Conservation (phyloP, 2,113 vertebrate species). For the Helogale parvula region DNA sequence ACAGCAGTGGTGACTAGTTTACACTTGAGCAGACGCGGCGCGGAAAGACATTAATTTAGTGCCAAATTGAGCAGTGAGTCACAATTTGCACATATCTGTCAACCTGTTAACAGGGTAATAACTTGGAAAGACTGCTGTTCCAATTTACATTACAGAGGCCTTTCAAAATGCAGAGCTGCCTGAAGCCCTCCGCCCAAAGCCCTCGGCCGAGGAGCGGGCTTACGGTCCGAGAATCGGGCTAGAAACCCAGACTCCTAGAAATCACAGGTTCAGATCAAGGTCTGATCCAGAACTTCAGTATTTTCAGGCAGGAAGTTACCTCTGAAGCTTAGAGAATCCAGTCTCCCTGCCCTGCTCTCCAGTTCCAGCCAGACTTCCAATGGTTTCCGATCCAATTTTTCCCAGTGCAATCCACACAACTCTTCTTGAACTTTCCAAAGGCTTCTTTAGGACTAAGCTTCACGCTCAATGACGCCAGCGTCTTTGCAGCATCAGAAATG, state of each 20-base stretch:
- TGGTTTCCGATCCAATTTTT: neutral
- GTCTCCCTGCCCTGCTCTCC: neutral
- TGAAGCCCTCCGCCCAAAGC: conserved; percentile 63
- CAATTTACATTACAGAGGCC: conserved; percentile 73
- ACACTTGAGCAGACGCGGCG: conserved; percentile 76
- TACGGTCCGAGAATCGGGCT: neutral
- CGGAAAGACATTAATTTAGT: conserved; percentile 77
- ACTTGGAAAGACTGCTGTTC: conserved; percentile 77
- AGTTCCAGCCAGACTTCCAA: neutral
- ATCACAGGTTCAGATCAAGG: neutral
- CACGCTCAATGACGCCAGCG: neutral
- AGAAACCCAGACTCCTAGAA: neutral
- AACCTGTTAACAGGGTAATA: conserved; percentile 79
- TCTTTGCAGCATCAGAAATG: neutral
- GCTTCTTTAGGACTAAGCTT: neutral
- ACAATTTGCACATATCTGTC: conserved; percentile 82
- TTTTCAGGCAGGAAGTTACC: neutral
- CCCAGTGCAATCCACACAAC: neutral
- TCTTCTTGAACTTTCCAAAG: neutral
- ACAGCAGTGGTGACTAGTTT: conserved; percentile 71
- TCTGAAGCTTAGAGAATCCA: neutral
- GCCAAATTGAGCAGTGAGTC: conserved; percentile 81
- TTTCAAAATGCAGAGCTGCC: conserved; percentile 51
- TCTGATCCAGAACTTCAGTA: neutral
- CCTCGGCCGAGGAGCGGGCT: neutral